Evolutionary conservation across 2,797 vertebrate genomes (phyloP).

Genomic region (Vireo griseus): DNA sequence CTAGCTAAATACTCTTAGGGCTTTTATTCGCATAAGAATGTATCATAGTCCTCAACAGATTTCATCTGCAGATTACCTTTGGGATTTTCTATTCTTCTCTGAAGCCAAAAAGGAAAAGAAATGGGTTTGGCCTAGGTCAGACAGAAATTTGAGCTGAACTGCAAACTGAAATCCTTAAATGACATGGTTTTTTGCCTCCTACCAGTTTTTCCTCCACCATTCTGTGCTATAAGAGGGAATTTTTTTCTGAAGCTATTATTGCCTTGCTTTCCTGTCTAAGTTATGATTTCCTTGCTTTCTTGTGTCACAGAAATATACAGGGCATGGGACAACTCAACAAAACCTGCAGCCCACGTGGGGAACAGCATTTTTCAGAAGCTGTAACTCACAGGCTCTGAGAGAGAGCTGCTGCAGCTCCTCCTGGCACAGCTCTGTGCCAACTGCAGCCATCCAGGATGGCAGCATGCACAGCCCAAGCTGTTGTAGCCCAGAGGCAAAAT

Average conservation of each 20-base stretch:
- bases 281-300: background rate
- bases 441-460: background rate
- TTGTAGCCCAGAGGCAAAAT: background rate
- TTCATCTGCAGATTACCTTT: background rate
- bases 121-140: background rate
- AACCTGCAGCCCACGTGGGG: accelerated
- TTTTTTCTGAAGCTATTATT: background rate
- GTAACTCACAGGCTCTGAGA: background rate
- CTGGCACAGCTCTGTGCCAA: background rate
- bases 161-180: background rate
- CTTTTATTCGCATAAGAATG: background rate
- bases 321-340: background rate
- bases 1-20: background rate
- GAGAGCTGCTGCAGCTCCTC: background rate
- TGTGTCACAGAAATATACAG: background rate
- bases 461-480: background rate
- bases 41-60: background rate
- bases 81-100: background rate
- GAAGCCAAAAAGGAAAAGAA: background rate
- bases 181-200: background rate
- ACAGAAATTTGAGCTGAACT: background rate
- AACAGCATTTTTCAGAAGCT: background rate
- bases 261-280: background rate
- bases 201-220: background rate
- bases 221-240: accelerated